Percentiles rank a stretch among this genome's conserved stretches.
Evolutionary conservation across 2,113 vertebrate genomes (phyloP).

Genomic region (Rhabdomys dilectus): DNA sequence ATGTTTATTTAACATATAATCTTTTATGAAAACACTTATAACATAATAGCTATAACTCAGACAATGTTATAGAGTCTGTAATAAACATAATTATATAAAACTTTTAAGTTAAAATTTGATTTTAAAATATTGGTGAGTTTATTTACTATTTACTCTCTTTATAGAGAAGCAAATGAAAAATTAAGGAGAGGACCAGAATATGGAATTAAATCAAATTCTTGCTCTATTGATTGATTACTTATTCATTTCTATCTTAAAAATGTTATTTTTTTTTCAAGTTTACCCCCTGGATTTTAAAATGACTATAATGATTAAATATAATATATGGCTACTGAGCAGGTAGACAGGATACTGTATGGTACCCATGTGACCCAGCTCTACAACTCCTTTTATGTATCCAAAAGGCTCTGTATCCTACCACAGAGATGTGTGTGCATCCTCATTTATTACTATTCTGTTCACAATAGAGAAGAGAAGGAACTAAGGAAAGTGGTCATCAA

Average conservation of each 20-base stretch:
- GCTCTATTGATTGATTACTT: background rate
- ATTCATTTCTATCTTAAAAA: background rate
- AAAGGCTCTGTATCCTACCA: background rate
- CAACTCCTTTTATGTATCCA: background rate
- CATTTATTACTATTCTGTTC: background rate
- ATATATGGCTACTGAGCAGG: background rate
- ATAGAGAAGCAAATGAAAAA: background rate
- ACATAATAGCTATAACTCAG: background rate
- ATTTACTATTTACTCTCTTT: background rate
- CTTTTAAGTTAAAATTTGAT: background rate
- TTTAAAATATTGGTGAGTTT: conserved; percentile 16
- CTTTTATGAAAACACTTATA: background rate
- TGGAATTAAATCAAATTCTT: background rate
- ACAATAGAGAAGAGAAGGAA: background rate
- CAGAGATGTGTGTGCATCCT: background rate
- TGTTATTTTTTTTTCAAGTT: background rate
- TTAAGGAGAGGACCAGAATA: background rate
- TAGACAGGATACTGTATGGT: background rate
- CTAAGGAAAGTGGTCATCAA: background rate
- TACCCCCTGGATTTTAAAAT: background rate
- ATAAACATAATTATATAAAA: background rate
- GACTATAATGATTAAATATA: background rate
- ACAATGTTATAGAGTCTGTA: background rate
- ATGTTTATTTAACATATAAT: background rate
- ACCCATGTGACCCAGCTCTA: background rate